Percentiles rank a stretch among this genome's conserved stretches.
Evolutionary conservation across 2,888 invertebrate genomes (phyloP).

Genomic region (Tetranychus piercei): DNA sequence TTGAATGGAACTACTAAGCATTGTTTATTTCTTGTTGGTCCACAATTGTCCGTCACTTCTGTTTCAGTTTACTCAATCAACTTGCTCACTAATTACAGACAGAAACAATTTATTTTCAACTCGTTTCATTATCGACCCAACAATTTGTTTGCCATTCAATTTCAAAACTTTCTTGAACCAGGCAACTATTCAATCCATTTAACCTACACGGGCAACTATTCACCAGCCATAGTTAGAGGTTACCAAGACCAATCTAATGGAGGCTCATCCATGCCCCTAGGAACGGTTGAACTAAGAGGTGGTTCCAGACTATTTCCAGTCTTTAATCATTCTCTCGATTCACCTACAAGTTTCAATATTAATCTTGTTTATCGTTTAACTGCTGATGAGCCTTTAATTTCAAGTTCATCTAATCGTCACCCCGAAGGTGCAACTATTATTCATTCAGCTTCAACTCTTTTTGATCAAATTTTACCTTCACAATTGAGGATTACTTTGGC

Average conservation of each 20-base stretch:
- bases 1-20: background rate
- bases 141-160: conserved; percentile 17
- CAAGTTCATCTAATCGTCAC: background rate
- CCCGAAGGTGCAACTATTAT: background rate
- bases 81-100: background rate
- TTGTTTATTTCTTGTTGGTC: background rate
- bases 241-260: background rate
- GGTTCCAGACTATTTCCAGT: background rate
- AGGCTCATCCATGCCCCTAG: background rate
- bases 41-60: background rate
- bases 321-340: background rate
- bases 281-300: background rate
- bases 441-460: background rate
- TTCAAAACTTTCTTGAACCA: conserved; percentile 1
- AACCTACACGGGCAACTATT: background rate
- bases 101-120: conserved; percentile 14
- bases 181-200: conserved; percentile 19
- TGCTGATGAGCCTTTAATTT: background rate
- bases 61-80: background rate
- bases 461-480: background rate
- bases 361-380: background rate
- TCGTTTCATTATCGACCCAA: conserved; percentile 20
- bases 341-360: background rate
- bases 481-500: background rate
- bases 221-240: background rate